Evolutionary conservation across 2,113 vertebrate genomes (phyloP).

Genomic region (Peromyscus maniculatus): DNA sequence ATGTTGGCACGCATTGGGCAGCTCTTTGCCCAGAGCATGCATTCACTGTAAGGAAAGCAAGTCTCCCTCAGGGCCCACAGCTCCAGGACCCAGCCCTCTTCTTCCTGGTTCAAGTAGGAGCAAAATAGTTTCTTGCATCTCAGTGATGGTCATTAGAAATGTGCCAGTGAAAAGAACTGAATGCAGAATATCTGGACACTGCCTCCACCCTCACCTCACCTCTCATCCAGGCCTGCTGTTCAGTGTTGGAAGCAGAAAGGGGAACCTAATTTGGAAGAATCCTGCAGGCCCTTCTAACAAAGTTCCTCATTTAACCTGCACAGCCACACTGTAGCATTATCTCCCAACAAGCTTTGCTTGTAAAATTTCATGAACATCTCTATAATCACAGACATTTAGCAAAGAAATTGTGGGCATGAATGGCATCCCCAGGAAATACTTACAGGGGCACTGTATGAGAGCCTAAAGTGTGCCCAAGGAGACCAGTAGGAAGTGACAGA

Average conservation of each 20-base stretch:
- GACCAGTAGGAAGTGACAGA: not conserved
- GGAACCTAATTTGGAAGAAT: not conserved
- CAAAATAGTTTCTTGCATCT: accelerated
- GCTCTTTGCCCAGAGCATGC: not conserved
- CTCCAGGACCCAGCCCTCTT: not conserved
- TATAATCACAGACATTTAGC: slow-evolving; percentile 50
- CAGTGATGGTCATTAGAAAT: not conserved
- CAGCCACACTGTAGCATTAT: accelerated
- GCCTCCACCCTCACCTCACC: too few relatives aligned
- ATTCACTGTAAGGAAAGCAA: not conserved
- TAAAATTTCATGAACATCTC: slow-evolving; percentile 77
- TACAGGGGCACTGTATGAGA: not conserved
- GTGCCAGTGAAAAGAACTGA: not conserved
- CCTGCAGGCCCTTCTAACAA: not conserved
- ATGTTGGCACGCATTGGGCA: not conserved
- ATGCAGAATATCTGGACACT: accelerated
- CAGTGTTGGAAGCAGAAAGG: not conserved
- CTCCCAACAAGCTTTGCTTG: not conserved
- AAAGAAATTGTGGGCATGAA: slow-evolving; percentile 73
- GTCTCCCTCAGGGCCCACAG: accelerated
- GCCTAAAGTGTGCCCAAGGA: not conserved
- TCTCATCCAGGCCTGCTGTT: not conserved
- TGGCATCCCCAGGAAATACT: slow-evolving; percentile 15
- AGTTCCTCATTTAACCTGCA: too few relatives aligned
- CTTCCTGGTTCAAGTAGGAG: accelerated